Evolutionary conservation across 2,888 invertebrate species (phyloP), one percentile per base, ranked within the genome.

Genomic region (Cephus pygmeus): DNA sequence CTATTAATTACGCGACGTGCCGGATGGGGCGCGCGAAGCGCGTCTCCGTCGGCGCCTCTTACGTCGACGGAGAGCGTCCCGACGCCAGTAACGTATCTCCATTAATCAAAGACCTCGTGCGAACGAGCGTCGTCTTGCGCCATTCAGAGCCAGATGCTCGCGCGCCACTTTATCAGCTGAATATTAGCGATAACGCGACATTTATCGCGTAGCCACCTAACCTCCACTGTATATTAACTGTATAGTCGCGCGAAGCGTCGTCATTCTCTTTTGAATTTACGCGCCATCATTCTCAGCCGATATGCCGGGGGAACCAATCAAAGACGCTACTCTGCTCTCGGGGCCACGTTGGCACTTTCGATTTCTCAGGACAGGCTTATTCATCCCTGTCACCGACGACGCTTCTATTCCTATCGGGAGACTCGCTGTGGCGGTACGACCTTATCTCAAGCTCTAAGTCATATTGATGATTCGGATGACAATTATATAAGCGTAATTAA

Each of bases 151-250:
- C 77, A 75, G 75, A 73, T 77, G 77, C 74, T 69, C 74, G 69
- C 69, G 68, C 77, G 35, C 75, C 34, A 75, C 74, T 74, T 74
- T 77, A 77, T 77, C 77, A 77, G 75, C 77, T 69, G 71, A 75
- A 75, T 77, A 75, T 75, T 75, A 77, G 77, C 75, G 77, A 77
- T 77, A 77, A 77, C 77, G 75, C 68, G 56, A 77, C 77, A 75
- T 73, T 77, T 73, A 56, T 56, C 40, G 11, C 12, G 15, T 71
- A 33, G 71, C 71, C 12, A 71, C 40, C 40, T 56, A 56, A 56
- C 40, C 40, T 56, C 23, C 2, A 9, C 40, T 56, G 23, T 23
- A 56, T 56, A 23, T 23, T 56, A 1, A 1, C 6, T 9, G 0
- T 56, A 56, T 9, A 56, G 40, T 23, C 40, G 23, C 1, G 6